Percentiles rank a stretch among this genome's conserved stretches.
These are phyloP conservation scores for Streblospio benedicti DNA, from an alignment of 1,140 invertebrate species.

Conservation along the genomic window DNA sequence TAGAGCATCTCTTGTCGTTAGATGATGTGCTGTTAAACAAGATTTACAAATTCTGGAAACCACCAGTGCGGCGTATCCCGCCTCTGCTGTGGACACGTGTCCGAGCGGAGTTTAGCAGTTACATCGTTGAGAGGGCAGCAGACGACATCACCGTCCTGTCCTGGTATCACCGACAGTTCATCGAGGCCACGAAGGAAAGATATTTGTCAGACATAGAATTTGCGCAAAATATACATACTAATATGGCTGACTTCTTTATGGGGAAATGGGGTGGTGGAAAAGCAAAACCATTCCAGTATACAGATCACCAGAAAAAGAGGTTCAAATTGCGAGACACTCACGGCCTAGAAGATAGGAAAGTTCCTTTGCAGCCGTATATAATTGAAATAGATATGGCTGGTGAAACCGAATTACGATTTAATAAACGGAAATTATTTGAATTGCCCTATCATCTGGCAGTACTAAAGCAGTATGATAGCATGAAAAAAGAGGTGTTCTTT, in stretches of 20 bases:
- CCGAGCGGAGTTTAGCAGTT: conserved; percentile 5
- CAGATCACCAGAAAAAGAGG: conserved; percentile 71
- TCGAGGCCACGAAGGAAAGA: conserved; percentile 1
- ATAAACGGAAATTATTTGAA: conserved; percentile 56
- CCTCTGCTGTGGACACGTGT: conserved; percentile 4
- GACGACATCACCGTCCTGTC: conserved; percentile 12
- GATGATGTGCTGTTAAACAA: conserved; percentile 15
- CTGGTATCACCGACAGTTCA: conserved; percentile 16
- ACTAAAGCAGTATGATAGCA: conserved; percentile 75
- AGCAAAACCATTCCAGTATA: conserved; percentile 92
- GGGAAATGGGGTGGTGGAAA: conserved; percentile 71
- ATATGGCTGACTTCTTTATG: conserved; percentile 86
- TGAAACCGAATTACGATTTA: conserved; percentile 63
- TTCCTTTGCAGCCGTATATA: conserved; percentile 88
- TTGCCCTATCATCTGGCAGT: conserved; percentile 87
- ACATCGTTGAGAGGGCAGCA: conserved; percentile 10
- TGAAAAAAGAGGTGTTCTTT: conserved; percentile 89
- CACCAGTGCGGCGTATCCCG: conserved; percentile 14
- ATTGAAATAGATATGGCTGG: conserved; percentile 51
- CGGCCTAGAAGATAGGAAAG: conserved; percentile 75
- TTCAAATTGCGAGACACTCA: conserved; percentile 24
- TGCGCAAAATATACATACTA: not conserved
- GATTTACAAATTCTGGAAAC: conserved; percentile 12
- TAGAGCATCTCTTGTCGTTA: conserved; percentile 13
- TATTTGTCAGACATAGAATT: conserved; percentile 1